Evolutionary conservation across 2,888 invertebrate genomes (phyloP).

Genomic region (Holacanthella duospinosa): DNA sequence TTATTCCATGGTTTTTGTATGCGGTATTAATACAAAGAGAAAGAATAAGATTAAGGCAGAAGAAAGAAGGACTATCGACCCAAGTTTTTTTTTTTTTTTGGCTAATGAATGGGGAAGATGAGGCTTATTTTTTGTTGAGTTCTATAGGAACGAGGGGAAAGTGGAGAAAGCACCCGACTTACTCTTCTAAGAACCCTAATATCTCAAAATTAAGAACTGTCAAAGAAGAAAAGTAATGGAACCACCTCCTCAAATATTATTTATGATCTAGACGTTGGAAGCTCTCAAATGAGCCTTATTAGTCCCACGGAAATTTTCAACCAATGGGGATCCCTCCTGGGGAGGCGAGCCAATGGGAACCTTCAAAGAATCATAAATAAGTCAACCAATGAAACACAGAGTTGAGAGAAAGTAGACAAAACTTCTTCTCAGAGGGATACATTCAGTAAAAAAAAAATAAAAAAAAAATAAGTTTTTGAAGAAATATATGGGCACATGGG

Average conservation of each 20-base stretch:
- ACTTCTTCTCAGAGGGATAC: too few relatives aligned
- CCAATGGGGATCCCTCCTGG: not conserved
- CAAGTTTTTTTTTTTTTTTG: not conserved
- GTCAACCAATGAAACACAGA: too few relatives aligned
- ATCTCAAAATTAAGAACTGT: constrained; percentile 2
- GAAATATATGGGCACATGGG: too few relatives aligned
- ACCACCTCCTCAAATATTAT: constrained; percentile 2
- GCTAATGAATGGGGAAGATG: not conserved
- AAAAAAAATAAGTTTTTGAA: too few relatives aligned
- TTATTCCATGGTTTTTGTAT: too few relatives aligned
- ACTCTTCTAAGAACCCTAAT: not conserved
- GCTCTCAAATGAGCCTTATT: not conserved
- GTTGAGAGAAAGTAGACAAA: too few relatives aligned
- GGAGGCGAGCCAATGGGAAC: too few relatives aligned
- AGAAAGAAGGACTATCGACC: not conserved
- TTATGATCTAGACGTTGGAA: not conserved
- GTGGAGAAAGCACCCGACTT: not conserved
- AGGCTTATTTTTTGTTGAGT: not conserved
- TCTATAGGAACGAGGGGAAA: not conserved
- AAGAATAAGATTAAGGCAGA: too few relatives aligned
- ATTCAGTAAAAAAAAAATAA: too few relatives aligned
- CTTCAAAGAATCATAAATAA: too few relatives aligned
- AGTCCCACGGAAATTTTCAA: not conserved
- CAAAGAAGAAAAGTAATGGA: not conserved
- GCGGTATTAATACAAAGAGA: too few relatives aligned